These are phyloP conservation scores for Mastigias papua DNA, from an alignment of 30 jellyfish, hydroid and myxozoan genomes.

Conservation along the genomic window DNA sequence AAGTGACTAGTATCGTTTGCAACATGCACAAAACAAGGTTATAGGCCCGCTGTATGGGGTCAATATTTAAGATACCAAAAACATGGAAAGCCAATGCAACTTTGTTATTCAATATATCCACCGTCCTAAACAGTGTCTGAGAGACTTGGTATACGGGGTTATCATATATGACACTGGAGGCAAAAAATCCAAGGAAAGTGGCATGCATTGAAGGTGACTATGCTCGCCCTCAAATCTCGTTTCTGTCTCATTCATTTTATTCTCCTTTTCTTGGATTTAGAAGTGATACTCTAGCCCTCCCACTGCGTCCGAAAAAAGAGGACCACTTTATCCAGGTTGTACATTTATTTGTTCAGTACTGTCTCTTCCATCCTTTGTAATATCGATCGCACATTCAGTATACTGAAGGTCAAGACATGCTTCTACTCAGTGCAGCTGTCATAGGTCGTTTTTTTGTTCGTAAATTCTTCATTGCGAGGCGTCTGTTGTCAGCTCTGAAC, in stretches of 20 bases:
- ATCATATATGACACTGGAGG: no score
- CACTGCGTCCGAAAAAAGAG: not conserved
- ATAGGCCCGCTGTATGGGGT: not conserved
- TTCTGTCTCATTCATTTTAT: not conserved
- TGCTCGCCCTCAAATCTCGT: not conserved
- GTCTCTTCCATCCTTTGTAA: slow-evolving; percentile 25
- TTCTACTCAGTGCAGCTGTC: slow-evolving; percentile 73
- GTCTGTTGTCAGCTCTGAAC: slow-evolving; percentile 21
- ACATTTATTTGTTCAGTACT: slow-evolving; percentile 34
- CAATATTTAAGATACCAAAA: not conserved
- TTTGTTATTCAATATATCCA: no score
- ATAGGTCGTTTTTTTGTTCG: slow-evolving; percentile 32
- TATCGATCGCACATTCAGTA: slow-evolving; percentile 30
- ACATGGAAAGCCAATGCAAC: no score
- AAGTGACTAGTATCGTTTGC: not conserved
- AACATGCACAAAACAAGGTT: not conserved
- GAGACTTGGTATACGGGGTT: no score
- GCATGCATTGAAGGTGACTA: no score
- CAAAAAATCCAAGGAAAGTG: no score
- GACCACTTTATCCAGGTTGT: not conserved
- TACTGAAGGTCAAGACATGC: slow-evolving; percentile 72
- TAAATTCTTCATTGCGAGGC: slow-evolving; percentile 10
- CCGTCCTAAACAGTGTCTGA: no score
- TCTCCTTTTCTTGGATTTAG: not conserved
- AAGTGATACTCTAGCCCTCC: not conserved